Evolutionary conservation across 2,113 vertebrate species (phyloP).

Genomic region (Trematomus loennbergii): DNA sequence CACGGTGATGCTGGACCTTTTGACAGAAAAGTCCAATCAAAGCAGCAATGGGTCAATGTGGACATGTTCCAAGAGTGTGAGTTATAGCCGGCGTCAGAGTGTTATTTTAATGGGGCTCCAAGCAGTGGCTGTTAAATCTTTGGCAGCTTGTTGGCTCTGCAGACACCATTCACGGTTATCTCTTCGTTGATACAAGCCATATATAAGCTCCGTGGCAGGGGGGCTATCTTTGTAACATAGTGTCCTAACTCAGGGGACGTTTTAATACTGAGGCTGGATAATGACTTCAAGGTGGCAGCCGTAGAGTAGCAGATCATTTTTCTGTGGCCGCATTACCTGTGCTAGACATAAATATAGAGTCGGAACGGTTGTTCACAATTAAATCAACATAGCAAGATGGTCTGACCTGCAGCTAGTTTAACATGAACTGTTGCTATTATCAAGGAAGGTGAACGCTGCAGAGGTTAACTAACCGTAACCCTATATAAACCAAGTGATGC

Average conservation of each 20-base stretch:
- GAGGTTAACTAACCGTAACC: no score
- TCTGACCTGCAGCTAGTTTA: no score
- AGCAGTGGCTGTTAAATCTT: conserved; percentile 69
- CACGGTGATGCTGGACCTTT: conserved; percentile 56
- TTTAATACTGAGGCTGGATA: conserved; percentile 51
- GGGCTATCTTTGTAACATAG: conserved; percentile 35
- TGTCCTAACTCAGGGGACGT: conserved; percentile 28
- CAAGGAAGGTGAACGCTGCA: no score
- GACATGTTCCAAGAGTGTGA: conserved; percentile 68
- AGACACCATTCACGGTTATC: conserved; percentile 42
- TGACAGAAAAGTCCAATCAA: conserved; percentile 80
- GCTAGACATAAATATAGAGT: no score
- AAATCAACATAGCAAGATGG: no score
- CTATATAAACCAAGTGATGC: no score
- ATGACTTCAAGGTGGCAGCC: conserved; percentile 49
- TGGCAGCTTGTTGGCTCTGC: conserved; percentile 61
- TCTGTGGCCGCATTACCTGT: conserved; percentile 2
- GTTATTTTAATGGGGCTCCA: conserved; percentile 79
- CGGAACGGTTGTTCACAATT: no score
- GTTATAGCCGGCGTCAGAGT: conserved; percentile 68
- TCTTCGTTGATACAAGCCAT: conserved; percentile 46
- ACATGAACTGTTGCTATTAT: no score
- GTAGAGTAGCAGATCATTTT: neutral
- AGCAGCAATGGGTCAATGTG: conserved; percentile 70
- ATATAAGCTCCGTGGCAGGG: conserved; percentile 40